Evolutionary conservation across 23 tunicate genomes (phyloP).

Genomic region (Diplosoma virens): DNA sequence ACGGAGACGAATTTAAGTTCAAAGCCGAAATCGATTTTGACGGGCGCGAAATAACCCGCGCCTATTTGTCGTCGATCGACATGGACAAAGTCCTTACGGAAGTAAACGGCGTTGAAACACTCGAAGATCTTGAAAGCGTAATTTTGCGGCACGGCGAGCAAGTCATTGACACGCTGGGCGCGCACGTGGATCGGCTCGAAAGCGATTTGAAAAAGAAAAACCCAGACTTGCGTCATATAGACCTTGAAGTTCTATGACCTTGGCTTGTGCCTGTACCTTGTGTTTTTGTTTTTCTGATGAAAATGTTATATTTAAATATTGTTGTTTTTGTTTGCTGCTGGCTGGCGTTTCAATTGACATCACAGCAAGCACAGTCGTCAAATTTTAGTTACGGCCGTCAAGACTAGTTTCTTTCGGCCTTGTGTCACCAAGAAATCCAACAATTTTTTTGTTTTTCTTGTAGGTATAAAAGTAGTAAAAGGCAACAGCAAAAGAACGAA

Average conservation of each 20-base stretch:
- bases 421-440: too few relatives aligned
- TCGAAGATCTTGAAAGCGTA: slow-evolving; percentile 62
- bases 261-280: too few relatives aligned
- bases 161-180: slow-evolving; percentile 86
- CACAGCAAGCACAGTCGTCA: too few relatives aligned
- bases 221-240: slow-evolving; percentile 81
- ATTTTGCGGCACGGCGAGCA: slow-evolving; percentile 74
- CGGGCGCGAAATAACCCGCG: slow-evolving; percentile 87
- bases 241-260: slow-evolving; percentile 82
- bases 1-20: slow-evolving; percentile 81
- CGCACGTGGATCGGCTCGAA: slow-evolving; percentile 89
- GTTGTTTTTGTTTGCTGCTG: too few relatives aligned
- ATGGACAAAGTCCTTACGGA: slow-evolving; percentile 61
- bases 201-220: slow-evolving; percentile 69
- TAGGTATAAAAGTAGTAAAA: too few relatives aligned
- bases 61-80: slow-evolving; percentile 74
- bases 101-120: slow-evolving; percentile 48
- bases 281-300: too few relatives aligned
- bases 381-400: too few relatives aligned
- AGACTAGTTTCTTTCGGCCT: too few relatives aligned
- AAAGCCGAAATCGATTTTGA: slow-evolving; percentile 98
- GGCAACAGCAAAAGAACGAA: too few relatives aligned
- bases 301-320: too few relatives aligned
- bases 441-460: too few relatives aligned
- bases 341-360: too few relatives aligned